Percentiles rank a stretch among this genome's conserved stretches.
phyloP scores from a whole-genome alignment of 2,797 vertebrate genomes.

The Caiman crocodilus region DNA sequence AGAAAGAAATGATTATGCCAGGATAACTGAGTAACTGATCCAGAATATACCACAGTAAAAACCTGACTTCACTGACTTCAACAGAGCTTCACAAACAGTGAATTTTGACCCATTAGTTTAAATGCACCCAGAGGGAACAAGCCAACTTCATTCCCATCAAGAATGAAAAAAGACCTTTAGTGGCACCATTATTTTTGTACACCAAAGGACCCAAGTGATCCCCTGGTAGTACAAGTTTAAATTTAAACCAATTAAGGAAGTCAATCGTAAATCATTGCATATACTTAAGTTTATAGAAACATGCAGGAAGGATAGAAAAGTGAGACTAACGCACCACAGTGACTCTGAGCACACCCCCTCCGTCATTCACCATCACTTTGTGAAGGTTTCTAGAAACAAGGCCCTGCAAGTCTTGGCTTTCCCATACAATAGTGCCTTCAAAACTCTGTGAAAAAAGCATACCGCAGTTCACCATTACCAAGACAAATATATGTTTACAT shows the following conservation, averaged over 20 bases:
- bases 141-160: neutral
- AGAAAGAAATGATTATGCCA: neutral
- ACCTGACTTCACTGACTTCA: neutral
- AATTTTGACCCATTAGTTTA: neutral
- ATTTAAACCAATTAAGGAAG: neutral
- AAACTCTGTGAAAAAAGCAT: slow-evolving; percentile 87
- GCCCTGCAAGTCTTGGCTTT: slow-evolving; percentile 89
- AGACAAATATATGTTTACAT: neutral
- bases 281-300: neutral
- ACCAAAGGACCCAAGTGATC: neutral
- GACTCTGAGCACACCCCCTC: slow-evolving; percentile 93
- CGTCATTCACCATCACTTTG: slow-evolving; percentile 88
- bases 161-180: neutral
- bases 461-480: neutral
- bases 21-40: neutral
- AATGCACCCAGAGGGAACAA: neutral
- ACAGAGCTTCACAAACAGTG: neutral
- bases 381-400: slow-evolving; percentile 89
- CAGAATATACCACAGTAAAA: neutral
- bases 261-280: neutral
- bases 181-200: neutral
- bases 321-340: slow-evolving; percentile 83
- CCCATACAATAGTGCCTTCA: slow-evolving; percentile 96
- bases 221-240: neutral
- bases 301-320: neutral